Conservation (phyloP, 2,888 invertebrate genomes). For the Lasioglossum leucozonium region DNA sequence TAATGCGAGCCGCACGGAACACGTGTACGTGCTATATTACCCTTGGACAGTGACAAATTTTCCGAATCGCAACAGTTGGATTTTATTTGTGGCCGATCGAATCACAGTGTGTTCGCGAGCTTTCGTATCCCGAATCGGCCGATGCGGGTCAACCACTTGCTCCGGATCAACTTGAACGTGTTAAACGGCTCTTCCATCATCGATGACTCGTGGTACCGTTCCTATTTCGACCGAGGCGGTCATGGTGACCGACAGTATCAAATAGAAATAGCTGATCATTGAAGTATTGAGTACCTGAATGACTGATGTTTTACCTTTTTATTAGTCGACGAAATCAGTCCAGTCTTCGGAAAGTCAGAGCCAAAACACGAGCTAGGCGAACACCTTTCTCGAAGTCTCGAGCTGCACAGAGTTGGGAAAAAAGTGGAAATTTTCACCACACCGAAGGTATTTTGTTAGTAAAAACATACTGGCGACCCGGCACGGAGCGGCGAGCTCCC, state of each 20-base stretch:
- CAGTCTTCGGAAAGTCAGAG: background rate
- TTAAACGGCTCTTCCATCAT: background rate
- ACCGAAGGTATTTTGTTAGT: background rate
- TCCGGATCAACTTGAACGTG: background rate
- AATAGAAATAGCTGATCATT: no score
- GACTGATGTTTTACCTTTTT: no score
- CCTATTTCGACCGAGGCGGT: no score
- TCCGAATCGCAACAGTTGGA: constrained; percentile 61
- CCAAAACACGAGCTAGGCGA: no score
- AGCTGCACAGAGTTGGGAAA: background rate
- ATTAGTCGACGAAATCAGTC: background rate
- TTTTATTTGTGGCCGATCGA: constrained; percentile 31
- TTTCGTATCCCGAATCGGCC: background rate
- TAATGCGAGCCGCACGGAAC: constrained; percentile 30
- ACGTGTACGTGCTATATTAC: constrained; percentile 50
- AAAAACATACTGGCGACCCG: background rate
- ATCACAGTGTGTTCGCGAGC: background rate
- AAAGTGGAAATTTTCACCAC: background rate
- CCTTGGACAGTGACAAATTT: constrained; percentile 60
- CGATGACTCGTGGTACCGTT: no score
- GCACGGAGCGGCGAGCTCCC: background rate
- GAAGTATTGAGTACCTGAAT: no score
- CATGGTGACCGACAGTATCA: no score
- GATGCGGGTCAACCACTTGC: background rate
- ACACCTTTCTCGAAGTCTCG: background rate